Percentiles rank a stretch among this genome's conserved stretches.
Conservation (phyloP, 2,888 invertebrate species). For the Hemistola chrysoprasaria region DNA sequence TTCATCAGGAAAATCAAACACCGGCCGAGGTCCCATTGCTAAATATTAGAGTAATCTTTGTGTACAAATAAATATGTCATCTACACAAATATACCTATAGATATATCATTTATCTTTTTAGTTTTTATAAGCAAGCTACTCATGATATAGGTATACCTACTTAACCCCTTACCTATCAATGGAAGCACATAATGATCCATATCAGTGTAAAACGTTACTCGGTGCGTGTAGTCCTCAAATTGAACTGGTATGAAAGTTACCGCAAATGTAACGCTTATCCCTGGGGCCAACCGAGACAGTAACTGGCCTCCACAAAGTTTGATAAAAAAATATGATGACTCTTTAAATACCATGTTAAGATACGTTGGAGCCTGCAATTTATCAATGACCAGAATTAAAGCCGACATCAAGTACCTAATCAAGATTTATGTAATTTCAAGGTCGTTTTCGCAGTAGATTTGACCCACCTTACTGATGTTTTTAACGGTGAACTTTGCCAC, state of each 20-base stretch:
- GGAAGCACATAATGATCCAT: slow-evolving; percentile 78
- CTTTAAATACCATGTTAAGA: slow-evolving; percentile 71
- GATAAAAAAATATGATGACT: slow-evolving; percentile 76
- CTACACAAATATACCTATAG: no score
- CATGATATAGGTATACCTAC: no score
- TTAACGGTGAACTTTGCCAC: slow-evolving; percentile 76
- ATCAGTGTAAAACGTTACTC: slow-evolving; percentile 78
- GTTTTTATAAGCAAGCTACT: no score
- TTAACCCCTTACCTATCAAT: slow-evolving; percentile 84
- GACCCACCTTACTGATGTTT: slow-evolving; percentile 81
- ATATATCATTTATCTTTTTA: no score
- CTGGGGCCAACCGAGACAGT: slow-evolving; percentile 85
- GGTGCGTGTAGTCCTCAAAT: slow-evolving; percentile 78
- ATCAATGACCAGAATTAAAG: slow-evolving; percentile 8
- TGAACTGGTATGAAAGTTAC: slow-evolving; percentile 84
- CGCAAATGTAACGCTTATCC: slow-evolving; percentile 83
- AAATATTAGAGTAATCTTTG: slow-evolving; percentile 9
- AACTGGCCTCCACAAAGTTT: slow-evolving; percentile 64
- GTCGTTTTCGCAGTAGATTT: no score
- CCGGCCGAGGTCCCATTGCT: slow-evolving; percentile 71
- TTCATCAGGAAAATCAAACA: slow-evolving; percentile 65
- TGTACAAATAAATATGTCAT: no score
- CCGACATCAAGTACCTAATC: no score
- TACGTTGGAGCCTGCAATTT: slow-evolving; percentile 73
- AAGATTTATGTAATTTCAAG: no score